Evolutionary conservation across 2,888 invertebrate genomes (phyloP).

Genomic region (Epirrhoe alternata): DNA sequence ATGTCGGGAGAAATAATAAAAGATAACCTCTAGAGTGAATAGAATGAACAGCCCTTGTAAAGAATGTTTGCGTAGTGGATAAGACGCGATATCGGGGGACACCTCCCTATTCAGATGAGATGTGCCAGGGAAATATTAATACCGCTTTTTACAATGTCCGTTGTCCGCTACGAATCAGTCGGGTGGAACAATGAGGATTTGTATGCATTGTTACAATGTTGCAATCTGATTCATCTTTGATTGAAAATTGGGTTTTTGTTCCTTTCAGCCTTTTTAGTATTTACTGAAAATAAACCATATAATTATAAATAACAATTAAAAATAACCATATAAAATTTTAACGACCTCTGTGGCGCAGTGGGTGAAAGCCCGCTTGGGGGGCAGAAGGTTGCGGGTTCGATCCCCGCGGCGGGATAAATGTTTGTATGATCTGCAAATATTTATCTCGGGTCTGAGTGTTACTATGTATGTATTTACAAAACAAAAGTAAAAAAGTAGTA

Average conservation of each 20-base stretch:
- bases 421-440: too few relatives aligned
- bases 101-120: conserved; percentile 70
- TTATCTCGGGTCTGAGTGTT: too few relatives aligned
- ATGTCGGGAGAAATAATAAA: conserved; percentile 79
- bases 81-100: conserved; percentile 79
- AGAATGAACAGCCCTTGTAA: conserved; percentile 80
- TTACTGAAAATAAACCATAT: too few relatives aligned
- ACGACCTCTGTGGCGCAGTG: too few relatives aligned
- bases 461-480: too few relatives aligned
- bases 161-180: conserved; percentile 46
- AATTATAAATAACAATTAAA: too few relatives aligned
- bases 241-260: conserved; percentile 19
- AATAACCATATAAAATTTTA: too few relatives aligned
- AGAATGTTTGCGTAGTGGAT: conserved; percentile 84
- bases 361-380: too few relatives aligned
- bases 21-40: conserved; percentile 83
- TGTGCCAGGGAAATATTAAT: conserved; percentile 71
- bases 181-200: conserved; percentile 45
- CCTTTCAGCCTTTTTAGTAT: too few relatives aligned
- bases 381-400: too few relatives aligned
- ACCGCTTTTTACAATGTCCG: conserved; percentile 65
- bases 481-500: too few relatives aligned
- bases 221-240: conserved; percentile 28
- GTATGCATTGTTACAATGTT: conserved; percentile 32
- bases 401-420: too few relatives aligned